These are phyloP conservation scores for Neomicropteryx cornuta DNA, from an alignment of 1,140 invertebrate species.

Conservation along the genomic window DNA sequence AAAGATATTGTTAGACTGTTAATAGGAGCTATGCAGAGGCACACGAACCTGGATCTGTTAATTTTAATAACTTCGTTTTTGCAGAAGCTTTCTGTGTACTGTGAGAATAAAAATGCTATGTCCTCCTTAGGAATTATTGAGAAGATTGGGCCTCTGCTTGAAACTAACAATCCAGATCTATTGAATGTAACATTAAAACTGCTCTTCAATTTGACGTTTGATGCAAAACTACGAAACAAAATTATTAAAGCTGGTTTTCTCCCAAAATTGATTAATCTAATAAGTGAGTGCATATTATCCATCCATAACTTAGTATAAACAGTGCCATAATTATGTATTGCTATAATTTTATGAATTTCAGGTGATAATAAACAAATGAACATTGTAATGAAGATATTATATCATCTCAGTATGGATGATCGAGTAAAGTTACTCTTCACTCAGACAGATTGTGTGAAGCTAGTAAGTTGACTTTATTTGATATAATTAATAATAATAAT, in stretches of 20 bases:
- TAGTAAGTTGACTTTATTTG: constrained; percentile 45
- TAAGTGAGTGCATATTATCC: constrained; percentile 52
- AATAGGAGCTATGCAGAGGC: constrained; percentile 77
- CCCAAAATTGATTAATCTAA: constrained; percentile 78
- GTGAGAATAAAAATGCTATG: constrained; percentile 93
- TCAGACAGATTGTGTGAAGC: constrained; percentile 88
- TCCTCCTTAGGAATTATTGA: constrained; percentile 59
- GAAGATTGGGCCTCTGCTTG: constrained; percentile 60
- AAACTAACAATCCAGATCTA: constrained; percentile 67
- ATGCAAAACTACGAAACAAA: constrained; percentile 70
- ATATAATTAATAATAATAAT: constrained; percentile 5
- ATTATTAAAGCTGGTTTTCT: constrained; percentile 86
- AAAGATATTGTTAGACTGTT: constrained; percentile 85
- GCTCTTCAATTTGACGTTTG: constrained; percentile 96
- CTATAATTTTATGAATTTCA: constrained; percentile 28
- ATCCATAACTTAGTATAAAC: too few species aligned
- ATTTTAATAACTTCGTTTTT: constrained; percentile 89
- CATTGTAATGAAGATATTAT: constrained; percentile 80
- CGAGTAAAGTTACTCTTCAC: constrained; percentile 89
- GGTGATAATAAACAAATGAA: constrained; percentile 76
- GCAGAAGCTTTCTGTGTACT: constrained; percentile 89
- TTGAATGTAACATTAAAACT: constrained; percentile 80
- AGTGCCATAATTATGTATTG: not conserved
- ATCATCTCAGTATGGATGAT: constrained; percentile 93
- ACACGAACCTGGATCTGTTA: constrained; percentile 73